Percentiles rank a stretch among this genome's conserved stretches.
These are phyloP conservation scores for Aldabrachelys gigantea DNA, from an alignment of 2,113 vertebrate species.

Conservation along the genomic window DNA sequence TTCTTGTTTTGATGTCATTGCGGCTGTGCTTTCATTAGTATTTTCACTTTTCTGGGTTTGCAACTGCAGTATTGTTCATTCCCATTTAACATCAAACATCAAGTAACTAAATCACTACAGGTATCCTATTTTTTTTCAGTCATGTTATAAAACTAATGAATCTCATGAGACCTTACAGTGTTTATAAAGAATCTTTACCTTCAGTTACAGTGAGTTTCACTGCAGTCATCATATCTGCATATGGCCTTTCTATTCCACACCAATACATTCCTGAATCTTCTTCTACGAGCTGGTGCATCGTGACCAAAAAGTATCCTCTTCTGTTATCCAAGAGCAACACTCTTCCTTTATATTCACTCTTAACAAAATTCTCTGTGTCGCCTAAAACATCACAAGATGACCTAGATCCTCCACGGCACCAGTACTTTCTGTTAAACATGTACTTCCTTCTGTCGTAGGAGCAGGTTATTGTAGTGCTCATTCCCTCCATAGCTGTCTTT, in stretches of 20 bases:
- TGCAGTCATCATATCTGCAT: constrained; percentile 73
- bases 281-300: constrained; percentile 55
- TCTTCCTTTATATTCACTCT: not conserved
- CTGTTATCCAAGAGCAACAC: not conserved
- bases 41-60: not conserved
- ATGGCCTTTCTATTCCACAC: constrained; percentile 76
- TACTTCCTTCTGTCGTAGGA: constrained; percentile 1
- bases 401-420: constrained; percentile 72
- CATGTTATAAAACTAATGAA: not conserved
- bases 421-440: constrained; percentile 76
- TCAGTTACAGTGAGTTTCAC: constrained; percentile 70
- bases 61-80: not conserved
- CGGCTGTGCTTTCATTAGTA: not conserved
- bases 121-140: not conserved
- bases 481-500: constrained; percentile 55
- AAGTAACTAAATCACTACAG: not conserved
- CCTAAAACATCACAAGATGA: constrained; percentile 68
- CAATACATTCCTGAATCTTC: constrained; percentile 76
- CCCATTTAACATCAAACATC: not conserved
- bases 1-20: not conserved
- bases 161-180: not conserved
- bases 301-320: constrained; percentile 46
- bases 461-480: constrained; percentile 64
- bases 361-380: constrained; percentile 56
- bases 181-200: constrained; percentile 53